Base-by-base conservation (phyloP, 2,888 invertebrate genomes). In the Augochlorella aurata region DNA sequence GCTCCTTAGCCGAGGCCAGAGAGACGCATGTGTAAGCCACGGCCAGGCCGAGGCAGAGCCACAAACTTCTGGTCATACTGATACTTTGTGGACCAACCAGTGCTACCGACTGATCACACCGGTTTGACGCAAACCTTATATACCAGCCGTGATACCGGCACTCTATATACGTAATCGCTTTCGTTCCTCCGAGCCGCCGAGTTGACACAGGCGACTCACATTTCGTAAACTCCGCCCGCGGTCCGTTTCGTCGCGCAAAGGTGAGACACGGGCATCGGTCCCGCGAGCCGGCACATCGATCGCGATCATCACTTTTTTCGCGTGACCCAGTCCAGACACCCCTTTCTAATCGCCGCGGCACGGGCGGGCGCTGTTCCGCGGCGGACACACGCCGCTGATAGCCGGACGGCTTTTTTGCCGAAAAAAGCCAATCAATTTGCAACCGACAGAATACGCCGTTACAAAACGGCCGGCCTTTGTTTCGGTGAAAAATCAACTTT, bases 81-180 rank as follows among this genome's bases (percentile, higher is more conserved):
- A 77, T 79, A 78, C 77, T 86, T 77, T 86, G 84, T 81, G 78
- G 86, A 83, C 81, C 88, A 83, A 89, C 88, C 85, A 86, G 83
- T 89, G 79, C 88, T 89, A 91, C 82, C 85, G 90, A 93, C 92
- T 93, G 92, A 89, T 85, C 83, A 81, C 87, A 69, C 85, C 85
- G 83, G 77, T 88, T 88, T 86, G 81, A 85, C 69, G 78, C 88
- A 87, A 88, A 88, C 88, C 91, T 93, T 93, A 92, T 93, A 93
- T 93, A 93, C 89, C 91, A 89, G 81, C 78, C 76, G 85, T 83
- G 63, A 78, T 82, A 79, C 85, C 83, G 83, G 79, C 78, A 83
- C 76, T 83, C 82, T 85, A 86, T 85, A 86, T 88, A 92, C 92
- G 92, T 92, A 93, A 93, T 88, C 92, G 90, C 91, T 92, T 92